Evolutionary conservation across 2,888 invertebrate species (phyloP), one percentile per base, ranked within the genome.

Genomic region (Barypeithes pellucidus): DNA sequence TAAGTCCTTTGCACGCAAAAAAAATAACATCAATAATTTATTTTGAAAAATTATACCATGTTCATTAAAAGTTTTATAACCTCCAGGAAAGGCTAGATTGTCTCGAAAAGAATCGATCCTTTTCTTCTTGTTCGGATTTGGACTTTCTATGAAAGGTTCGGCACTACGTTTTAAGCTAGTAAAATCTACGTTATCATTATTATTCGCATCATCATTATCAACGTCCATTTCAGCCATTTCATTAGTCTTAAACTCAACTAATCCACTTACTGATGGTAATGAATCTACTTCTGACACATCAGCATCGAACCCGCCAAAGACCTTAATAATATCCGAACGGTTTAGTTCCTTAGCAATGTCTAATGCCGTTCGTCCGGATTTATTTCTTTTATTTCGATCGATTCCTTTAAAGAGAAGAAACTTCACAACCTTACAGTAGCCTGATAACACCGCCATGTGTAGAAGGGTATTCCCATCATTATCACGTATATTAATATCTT

Each of bases 21-120:
- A 50, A 50, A 63, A 63, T 33, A 63, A n/a, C 50, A 50, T 63
- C 4, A 63, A 20, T 50, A 63, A 11, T 36, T 63, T 63, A 20
- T 29, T 63, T 50, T 63, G 63, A 16, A 47, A 63, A 50, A 63
- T 63, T 2, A 12, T 12, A 3, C 63, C 63, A 9, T 63, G 63
- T 33, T 29, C 47, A 50, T 50, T 63, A 24, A 16, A 9, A 0
- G 29, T 63, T 36, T 43, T 43, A n/a, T 50, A 33, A 3, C 47
- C 47, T 9, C 63, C 63, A 12, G 33, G 50, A 50, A 36, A 63
- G 16, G 1, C 0, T 12, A 12, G 18, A 2, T 47, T 12, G 29
- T 63, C 63, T 36, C 24, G 16, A 36, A 50, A 63, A 7, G 18
- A 24, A 43, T 63, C 63, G 45, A n/a, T 45, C 36, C 8, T 2